Percentiles rank a stretch among this genome's conserved stretches.
These are phyloP conservation scores for Cinara cedri DNA, from an alignment of 2,888 invertebrate genomes.

Conservation along the genomic window DNA sequence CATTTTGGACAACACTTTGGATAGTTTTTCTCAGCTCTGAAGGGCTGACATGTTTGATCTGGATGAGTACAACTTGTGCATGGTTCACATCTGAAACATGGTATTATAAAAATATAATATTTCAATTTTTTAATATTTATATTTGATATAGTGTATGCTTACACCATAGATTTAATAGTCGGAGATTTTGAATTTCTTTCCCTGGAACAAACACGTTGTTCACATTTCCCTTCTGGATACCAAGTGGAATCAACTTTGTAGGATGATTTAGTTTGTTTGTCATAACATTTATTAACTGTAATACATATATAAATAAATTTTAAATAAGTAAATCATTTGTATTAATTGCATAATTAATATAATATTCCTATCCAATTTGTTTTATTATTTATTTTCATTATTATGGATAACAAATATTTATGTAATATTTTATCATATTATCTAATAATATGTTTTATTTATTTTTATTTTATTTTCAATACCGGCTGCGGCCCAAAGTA, in stretches of 20 bases:
- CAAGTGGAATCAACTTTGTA: slow-evolving; percentile 34
- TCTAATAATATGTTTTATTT: too few species aligned
- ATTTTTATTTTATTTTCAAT: too few species aligned
- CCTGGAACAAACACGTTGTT: slow-evolving; percentile 22
- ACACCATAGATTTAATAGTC: slow-evolving; percentile 23
- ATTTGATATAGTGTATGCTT: background rate
- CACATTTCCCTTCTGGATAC: slow-evolving; percentile 34
- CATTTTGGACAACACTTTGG: slow-evolving; percentile 43
- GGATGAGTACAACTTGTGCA: slow-evolving; percentile 14
- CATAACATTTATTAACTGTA: slow-evolving; percentile 39
- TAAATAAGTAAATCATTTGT: background rate
- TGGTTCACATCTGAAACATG: slow-evolving; percentile 27
- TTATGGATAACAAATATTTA: too few species aligned
- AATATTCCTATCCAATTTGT: too few species aligned
- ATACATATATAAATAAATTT: background rate
- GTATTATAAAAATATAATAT: background rate
- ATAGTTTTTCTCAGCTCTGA: slow-evolving; percentile 2
- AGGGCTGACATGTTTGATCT: background rate
- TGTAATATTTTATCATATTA: background rate
- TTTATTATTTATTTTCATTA: too few species aligned
- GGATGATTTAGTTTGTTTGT: slow-evolving; percentile 16
- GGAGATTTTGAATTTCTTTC: slow-evolving; percentile 18
- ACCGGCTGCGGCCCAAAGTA: too few species aligned
- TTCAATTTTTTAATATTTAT: background rate
- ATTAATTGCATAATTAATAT: too few species aligned